A percentile compares a stretch with the other conserved stretches of the same genome.
Evolutionary conservation across 2,113 vertebrate species (phyloP).

Genomic region (Condylura cristata): DNA sequence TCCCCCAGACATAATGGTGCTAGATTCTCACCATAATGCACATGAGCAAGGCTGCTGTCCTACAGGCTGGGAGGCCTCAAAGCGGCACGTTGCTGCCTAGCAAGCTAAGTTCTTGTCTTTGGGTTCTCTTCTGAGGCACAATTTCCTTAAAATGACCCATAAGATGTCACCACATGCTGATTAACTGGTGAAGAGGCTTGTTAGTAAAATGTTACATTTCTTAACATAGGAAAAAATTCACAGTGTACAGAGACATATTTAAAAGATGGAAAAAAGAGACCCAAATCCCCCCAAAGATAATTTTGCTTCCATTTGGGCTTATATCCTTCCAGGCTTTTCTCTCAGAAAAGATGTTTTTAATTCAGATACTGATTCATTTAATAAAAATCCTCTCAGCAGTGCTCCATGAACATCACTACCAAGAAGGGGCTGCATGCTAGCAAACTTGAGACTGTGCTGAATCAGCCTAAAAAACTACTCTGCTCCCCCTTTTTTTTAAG

Average conservation of each 20-base stretch:
- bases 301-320: not conserved
- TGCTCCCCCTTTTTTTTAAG: too few species aligned
- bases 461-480: not conserved
- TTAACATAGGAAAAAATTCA: not conserved
- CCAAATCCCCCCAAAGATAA: not conserved
- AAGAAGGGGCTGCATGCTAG: not conserved
- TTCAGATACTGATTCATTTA: not conserved
- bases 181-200: not conserved
- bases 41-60: not conserved
- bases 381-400: not conserved
- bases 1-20: not conserved
- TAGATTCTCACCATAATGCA: not conserved
- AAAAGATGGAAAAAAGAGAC: not conserved
- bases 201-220: not conserved
- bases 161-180: not conserved
- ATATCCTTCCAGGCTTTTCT: not conserved
- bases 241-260: not conserved
- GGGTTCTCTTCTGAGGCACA: not conserved
- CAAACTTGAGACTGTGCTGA: not conserved
- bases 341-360: slow-evolving; percentile 9
- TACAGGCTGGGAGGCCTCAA: not conserved
- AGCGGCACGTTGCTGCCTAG: not conserved
- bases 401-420: not conserved
- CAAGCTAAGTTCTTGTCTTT: not conserved
- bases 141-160: not conserved